These are phyloP conservation scores for Rhopalosiphum padi DNA, from an alignment of 1,140 invertebrate species.

Conservation along the genomic window DNA sequence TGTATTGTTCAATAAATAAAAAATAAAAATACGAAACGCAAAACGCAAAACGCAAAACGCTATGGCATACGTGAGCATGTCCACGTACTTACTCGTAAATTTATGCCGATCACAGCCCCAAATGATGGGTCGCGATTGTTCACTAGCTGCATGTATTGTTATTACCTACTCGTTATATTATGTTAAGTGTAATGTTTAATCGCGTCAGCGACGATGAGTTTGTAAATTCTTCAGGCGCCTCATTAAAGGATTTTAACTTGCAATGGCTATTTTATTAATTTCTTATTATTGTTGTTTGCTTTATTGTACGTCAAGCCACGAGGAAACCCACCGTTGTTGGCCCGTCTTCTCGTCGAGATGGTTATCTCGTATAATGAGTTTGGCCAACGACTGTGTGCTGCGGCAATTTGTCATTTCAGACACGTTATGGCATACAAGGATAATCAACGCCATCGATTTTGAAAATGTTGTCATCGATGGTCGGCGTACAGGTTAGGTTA, in stretches of 20 bases:
- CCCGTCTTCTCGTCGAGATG: background rate
- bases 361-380: conserved; percentile 8
- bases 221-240: background rate
- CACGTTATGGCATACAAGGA: background rate
- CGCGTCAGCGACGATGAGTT: background rate
- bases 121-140: background rate
- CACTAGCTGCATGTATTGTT: background rate
- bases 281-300: background rate
- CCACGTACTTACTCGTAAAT: background rate
- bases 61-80: background rate
- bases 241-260: background rate
- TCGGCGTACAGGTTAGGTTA: no score
- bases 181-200: background rate
- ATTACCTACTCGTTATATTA: background rate
- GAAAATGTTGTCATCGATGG: background rate
- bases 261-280: background rate
- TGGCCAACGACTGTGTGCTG: background rate
- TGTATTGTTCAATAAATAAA: background rate
- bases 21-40: background rate
- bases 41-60: background rate
- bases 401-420: background rate
- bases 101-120: conserved; percentile 2
- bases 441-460: background rate
- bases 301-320: background rate
- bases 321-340: background rate